Base-by-base conservation (phyloP, 2,888 invertebrate genomes). In the Lasioglossum vierecki region DNA sequence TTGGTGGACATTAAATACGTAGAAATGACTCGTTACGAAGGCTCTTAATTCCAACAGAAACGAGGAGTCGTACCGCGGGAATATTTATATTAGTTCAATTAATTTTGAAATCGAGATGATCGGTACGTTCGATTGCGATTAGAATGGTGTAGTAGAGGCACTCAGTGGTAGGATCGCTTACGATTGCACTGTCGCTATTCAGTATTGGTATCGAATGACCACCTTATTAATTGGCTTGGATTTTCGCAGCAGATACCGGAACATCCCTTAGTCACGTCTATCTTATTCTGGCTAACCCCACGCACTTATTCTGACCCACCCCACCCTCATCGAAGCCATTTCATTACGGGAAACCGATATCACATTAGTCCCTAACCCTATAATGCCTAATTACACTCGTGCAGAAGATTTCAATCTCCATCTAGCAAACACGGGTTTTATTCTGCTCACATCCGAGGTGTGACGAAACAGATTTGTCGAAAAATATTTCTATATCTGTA, bases 1-100 rank as follows among this genome's bases (percentile, higher is more conserved):
- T 57, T 18, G 83, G 73, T 71, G 73, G 83, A 74, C 83, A 78
- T 78, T 71, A 74, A 83, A 83, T 74, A 60, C 49, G 60, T 44
- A 71, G 30, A 70, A 73, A 39, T 63, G 53, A 39, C 76, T 72
- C 26, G 30, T 76, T 63, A 18, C 30, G 22, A 30, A 26, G 22
- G 22, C n/a, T 44, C 53, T 66, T 18, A 44, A 82, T 68, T 66
- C 35, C 35, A 68, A 2, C 39, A 44, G 35, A 18, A 26, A 66
- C 2, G 9, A 70, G 30, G 15, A 15, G 30, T 41, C 13, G 0
- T n/a, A 8, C 15, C n/a, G 2, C n/a, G 15, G 39, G 13, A 79
- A 26, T 41, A 4, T 79, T n/a, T 13, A 39, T 8, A 1, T 6
- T n/a, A 22, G 4, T n/a, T 22, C 1, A 11, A 35, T 39, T 22